Evolutionary conservation across 1,140 invertebrate species (phyloP), one percentile per base, ranked within the genome.

Genomic region (Pentalonia nigronervosa): DNA sequence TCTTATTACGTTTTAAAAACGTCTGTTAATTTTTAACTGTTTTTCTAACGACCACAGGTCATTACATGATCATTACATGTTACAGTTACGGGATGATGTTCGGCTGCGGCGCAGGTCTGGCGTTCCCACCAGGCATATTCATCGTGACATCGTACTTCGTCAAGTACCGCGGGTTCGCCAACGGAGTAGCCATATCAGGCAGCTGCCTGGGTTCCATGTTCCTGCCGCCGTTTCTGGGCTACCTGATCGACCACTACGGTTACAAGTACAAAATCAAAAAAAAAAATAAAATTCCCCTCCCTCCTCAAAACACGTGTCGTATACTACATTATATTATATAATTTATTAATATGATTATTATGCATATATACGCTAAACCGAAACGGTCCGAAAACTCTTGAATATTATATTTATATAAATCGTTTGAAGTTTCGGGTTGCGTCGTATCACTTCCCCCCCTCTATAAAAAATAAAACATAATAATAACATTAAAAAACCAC

Each of bases 141-240:
- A 98, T 98, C 94, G 97, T 98, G 83, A 98, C 97, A 20, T 97
- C 97, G 83, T 99, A 98, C 95, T 99, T 98, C 95, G 96, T 98
- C 4, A 96, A 97, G 90, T 95, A 97, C 56, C 96, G 98, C 86
- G 98, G 98, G 7, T 95, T 98, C 21, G 98, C 98, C 36, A 98
- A 98, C 95, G 98, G 98, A 1, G 96, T 99, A 34, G 98, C 98
- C 94, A 98, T 98, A 95, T 98, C 98, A 7, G 98, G 98, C 30
- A 98, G 97, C 94, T 97, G 98, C 6, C 96, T 98, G 86, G 98
- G 98, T 41, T 95, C 96, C 48, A 97, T 98, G 94, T 97, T 98
- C 93, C 95, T 98, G 94, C 97, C 98, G 34, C 97, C 98, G 0
- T 95, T 97, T 67, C 95, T 98, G 56, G 95, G 97, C 86, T 95